Base-by-base conservation (phyloP, 2,888 invertebrate genomes). In the Lordiphosa fenestrarum region DNA sequence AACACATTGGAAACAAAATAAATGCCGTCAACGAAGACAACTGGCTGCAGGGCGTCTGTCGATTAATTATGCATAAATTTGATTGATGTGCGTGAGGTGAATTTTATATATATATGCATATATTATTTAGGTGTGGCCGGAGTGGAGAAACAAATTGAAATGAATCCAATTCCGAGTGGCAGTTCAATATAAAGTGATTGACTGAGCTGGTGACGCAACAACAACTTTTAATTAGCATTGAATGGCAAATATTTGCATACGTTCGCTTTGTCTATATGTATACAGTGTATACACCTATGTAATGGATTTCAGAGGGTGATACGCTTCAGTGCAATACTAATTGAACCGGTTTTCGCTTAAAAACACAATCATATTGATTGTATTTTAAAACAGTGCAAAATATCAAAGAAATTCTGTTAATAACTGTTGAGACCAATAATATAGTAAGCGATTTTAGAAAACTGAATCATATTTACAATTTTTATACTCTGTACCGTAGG, bases 51-150 rank as follows among this genome's bases (percentile, higher is more conserved):
- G 47, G 38, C 15, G 36, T 10, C 39, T 10, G 36, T 58, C 84
- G 53, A 77, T 77, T 76, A 76, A 84, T 76, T 76, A 84, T 84
- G 74, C 78, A 56, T 71, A 84, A 66, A 73, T 71, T 77, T 77
- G 84, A 77, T 77, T 68, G 84, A 77, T 77, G 78, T 68, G 68
- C 82, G 84, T 77, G 82, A 58, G 58, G 56, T 21, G 82, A 71
- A 63, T 84, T 51, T 47, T 36, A 64, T 52, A 47, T 58, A 30
- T 30, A 6, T 23, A 15, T 15, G 2, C 1, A 15, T 15, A 15
- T 15, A 15, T 42, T 58, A 30, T 30, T 6, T 23, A 23, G 4
- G 6, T 23, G 9, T 30, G 10, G 54, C 1, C 15, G 12, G 15
- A 46, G 46, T 10, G 21, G n/a, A 23, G 37, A 46, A 21, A 4